phyloP scores from a whole-genome alignment of 2,888 invertebrate genomes.

The Drosophila paranaensis region DNA sequence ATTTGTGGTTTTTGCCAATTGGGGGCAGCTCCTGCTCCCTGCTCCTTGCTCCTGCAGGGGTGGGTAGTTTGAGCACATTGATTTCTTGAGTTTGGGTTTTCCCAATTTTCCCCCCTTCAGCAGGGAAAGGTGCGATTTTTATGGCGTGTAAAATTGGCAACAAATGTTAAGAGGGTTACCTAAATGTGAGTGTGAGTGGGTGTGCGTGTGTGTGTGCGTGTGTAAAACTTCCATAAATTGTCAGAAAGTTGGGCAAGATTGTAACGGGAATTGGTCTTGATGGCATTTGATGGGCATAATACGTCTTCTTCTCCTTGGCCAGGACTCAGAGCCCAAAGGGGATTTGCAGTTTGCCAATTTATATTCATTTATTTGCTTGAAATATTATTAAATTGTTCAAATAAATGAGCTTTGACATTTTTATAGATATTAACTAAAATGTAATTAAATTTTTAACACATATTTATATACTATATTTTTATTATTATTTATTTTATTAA shows the following conservation, averaged over 20 bases:
- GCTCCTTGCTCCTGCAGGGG: neutral
- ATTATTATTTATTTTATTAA: no score
- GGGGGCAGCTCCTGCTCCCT: constrained; percentile 15
- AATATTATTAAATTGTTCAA: neutral
- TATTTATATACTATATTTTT: neutral
- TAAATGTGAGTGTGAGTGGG: neutral
- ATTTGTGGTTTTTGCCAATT: constrained; percentile 51
- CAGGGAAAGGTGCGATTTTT: constrained; percentile 51
- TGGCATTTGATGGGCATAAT: constrained; percentile 7
- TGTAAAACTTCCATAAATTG: constrained; percentile 19
- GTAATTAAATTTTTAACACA: neutral
- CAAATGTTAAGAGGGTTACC: constrained; percentile 17
- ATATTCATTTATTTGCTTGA: neutral
- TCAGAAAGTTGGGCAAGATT: neutral
- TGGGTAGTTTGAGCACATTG: constrained; percentile 43
- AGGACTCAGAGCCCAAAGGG: neutral
- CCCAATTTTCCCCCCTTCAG: neutral
- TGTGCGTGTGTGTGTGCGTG: neutral
- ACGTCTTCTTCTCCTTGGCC: constrained; percentile 1
- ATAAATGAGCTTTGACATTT: no score
- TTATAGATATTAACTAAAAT: no score
- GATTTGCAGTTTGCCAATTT: neutral
- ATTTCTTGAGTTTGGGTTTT: constrained; percentile 48
- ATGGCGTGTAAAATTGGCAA: constrained; percentile 68
- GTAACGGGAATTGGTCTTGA: constrained; percentile 19